These are phyloP conservation scores for Saccostrea echinata DNA, from an alignment of 1,140 invertebrate genomes.

Conservation along the genomic window DNA sequence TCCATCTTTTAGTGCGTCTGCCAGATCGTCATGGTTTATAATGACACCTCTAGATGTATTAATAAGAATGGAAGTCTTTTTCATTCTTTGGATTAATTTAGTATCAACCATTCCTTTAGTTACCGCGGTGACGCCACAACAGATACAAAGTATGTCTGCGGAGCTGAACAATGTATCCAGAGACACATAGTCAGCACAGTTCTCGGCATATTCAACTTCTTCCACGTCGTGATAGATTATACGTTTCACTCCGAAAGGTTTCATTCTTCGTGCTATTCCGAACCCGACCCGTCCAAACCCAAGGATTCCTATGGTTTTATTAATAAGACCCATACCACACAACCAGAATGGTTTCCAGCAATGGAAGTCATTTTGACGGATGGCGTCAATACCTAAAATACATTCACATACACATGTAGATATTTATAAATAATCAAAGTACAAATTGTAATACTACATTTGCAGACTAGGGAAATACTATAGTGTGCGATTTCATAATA, in stretches of 20 bases:
- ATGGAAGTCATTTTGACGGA: slow-evolving; percentile 73
- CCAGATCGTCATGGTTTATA: slow-evolving; percentile 74
- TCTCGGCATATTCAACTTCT: slow-evolving; percentile 81
- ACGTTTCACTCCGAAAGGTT: slow-evolving; percentile 85
- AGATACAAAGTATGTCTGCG: slow-evolving; percentile 76
- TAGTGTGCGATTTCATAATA: too few relatives aligned
- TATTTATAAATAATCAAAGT: neutral
- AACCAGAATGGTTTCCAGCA: slow-evolving; percentile 93
- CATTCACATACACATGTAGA: neutral
- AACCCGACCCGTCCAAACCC: slow-evolving; percentile 88
- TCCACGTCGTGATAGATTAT: slow-evolving; percentile 88
- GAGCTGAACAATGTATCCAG: slow-evolving; percentile 76
- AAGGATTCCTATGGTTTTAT: slow-evolving; percentile 91
- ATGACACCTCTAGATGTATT: slow-evolving; percentile 77
- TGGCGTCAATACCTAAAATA: slow-evolving; percentile 70
- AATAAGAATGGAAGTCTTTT: slow-evolving; percentile 79
- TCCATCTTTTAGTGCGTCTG: slow-evolving; percentile 85
- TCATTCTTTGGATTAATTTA: slow-evolving; percentile 73
- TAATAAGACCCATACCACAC: slow-evolving; percentile 89
- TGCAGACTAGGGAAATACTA: too few relatives aligned
- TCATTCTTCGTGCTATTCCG: slow-evolving; percentile 85
- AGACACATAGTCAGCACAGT: slow-evolving; percentile 85
- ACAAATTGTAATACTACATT: neutral
- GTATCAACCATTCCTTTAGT: slow-evolving; percentile 68
- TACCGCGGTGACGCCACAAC: slow-evolving; percentile 69